Evolutionary conservation across 2,888 invertebrate genomes (phyloP).

Genomic region (Drosophila suboccidentalis): DNA sequence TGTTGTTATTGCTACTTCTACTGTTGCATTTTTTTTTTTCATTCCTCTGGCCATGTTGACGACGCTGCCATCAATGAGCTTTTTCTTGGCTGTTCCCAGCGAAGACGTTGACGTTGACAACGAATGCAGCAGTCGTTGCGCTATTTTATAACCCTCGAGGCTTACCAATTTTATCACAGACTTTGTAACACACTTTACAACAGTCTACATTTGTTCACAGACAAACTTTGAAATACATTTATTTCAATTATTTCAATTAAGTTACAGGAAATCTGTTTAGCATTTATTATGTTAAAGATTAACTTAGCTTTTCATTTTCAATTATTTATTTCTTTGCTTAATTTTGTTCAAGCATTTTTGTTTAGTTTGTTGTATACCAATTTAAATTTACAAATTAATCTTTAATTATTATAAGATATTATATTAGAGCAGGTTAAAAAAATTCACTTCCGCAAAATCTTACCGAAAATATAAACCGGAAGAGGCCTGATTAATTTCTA

Average conservation of each 20-base stretch:
- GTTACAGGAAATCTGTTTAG: not conserved
- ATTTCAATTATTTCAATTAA: not conserved
- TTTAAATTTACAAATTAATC: no score
- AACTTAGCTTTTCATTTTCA: no score
- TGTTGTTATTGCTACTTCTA: conserved; percentile 20
- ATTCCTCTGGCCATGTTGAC: conserved; percentile 20
- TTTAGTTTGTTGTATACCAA: no score
- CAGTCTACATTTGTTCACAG: not conserved
- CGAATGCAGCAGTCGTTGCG: conserved; percentile 12
- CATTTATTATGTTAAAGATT: not conserved
- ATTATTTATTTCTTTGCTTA: no score
- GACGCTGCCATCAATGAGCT: conserved; percentile 45
- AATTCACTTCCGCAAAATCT: no score
- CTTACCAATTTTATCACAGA: conserved; percentile 4
- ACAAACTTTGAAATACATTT: not conserved
- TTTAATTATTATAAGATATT: no score
- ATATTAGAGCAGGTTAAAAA: no score
- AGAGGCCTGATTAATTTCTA: no score
- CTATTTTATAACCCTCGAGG: conserved; percentile 1
- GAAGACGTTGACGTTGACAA: conserved; percentile 22
- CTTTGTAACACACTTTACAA: not conserved
- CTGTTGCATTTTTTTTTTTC: conserved; percentile 10
- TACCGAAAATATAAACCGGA: no score
- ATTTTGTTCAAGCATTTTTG: no score
- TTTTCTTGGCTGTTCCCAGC: conserved; percentile 29